Conservation (phyloP, 2,113 vertebrate species). For the Zosterops borbonicus region DNA sequence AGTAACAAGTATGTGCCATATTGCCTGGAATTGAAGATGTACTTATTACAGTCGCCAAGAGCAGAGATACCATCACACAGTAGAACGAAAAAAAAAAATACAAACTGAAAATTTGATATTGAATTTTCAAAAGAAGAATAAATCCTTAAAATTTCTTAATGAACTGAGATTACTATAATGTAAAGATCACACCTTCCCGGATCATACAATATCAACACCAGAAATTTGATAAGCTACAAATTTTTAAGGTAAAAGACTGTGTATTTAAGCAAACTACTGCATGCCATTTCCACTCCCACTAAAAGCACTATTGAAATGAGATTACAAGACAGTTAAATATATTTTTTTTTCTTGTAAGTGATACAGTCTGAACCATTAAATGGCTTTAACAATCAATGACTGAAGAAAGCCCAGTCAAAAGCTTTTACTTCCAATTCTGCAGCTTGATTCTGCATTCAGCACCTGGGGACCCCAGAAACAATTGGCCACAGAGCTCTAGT, state of each 20-base stretch:
- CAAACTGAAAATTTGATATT: not conserved
- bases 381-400: not conserved
- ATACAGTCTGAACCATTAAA: not conserved
- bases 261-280: not conserved
- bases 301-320: not conserved
- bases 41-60: not conserved
- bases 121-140: not conserved
- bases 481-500: not conserved
- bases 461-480: not conserved
- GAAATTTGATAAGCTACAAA: not conserved
- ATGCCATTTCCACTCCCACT: not conserved
- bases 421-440: not conserved
- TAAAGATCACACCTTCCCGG: not conserved
- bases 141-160: not conserved
- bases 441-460: not conserved
- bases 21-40: not conserved
- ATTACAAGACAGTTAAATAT: not conserved
- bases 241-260: not conserved
- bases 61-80: not conserved
- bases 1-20: not conserved
- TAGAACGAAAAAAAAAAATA: not conserved
- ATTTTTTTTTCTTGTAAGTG: not conserved
- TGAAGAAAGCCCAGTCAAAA: not conserved
- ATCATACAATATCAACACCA: not conserved
- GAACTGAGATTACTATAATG: not conserved